Conservation (phyloP, 2,113 vertebrate species). For the Syngnathoides biaculeatus region DNA sequence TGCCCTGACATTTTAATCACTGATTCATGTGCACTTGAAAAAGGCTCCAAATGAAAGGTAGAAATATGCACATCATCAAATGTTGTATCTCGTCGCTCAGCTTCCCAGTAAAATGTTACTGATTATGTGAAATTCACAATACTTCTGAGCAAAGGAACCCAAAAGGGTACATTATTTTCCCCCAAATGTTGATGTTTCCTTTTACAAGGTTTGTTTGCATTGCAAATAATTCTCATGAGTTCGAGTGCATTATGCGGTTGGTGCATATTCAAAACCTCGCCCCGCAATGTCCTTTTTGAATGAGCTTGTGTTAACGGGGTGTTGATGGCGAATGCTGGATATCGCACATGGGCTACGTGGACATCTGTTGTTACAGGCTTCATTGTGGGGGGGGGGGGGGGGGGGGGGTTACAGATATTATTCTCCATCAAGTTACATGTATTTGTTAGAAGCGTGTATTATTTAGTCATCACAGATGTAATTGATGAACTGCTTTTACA, state of each 20-base stretch:
- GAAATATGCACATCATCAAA: constrained; percentile 11
- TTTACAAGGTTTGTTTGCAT: not conserved
- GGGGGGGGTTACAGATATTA: constrained; percentile 1
- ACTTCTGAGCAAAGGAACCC: constrained; percentile 10
- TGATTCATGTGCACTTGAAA: not conserved
- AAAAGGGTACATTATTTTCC: not conserved
- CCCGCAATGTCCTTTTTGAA: constrained; percentile 21
- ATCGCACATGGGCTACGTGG: constrained; percentile 26
- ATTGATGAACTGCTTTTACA: constrained; percentile 21
- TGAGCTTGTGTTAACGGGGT: constrained; percentile 14
- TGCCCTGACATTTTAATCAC: constrained; percentile 18
- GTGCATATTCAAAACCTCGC: constrained; percentile 11
- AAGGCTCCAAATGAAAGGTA: not conserved
- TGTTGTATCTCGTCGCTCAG: constrained; percentile 6
- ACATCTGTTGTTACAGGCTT: constrained; percentile 33
- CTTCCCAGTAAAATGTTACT: not conserved
- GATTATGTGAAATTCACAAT: not conserved
- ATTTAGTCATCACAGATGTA: constrained; percentile 17
- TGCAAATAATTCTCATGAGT: not conserved
- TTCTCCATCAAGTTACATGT: constrained; percentile 20
- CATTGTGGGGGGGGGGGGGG: not conserved
- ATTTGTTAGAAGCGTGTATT: constrained; percentile 16
- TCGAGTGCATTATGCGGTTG: not conserved
- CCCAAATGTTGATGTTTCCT: not conserved
- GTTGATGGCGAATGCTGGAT: constrained; percentile 12